Conservation (phyloP, 2,113 vertebrate species). For the Enhydra lutris region DNA sequence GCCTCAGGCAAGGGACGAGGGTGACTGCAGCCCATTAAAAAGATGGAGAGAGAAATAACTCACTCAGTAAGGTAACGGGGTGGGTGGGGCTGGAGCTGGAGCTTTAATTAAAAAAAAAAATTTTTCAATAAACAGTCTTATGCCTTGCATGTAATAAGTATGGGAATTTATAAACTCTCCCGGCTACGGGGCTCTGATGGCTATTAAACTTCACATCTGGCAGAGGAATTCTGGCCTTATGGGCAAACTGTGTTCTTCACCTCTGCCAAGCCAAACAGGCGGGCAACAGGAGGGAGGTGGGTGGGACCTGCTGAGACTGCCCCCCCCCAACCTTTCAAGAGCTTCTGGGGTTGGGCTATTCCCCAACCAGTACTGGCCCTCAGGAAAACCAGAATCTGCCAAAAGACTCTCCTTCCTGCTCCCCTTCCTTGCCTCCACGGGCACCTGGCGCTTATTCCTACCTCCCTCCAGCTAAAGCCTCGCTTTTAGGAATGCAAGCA, state of each 20-base stretch:
- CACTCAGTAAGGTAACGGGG: conserved; percentile 78
- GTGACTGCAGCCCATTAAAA: conserved; percentile 80
- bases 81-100: conserved; percentile 53
- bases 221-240: conserved; percentile 79
- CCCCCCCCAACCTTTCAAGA: neutral
- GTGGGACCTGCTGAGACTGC: neutral
- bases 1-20: conserved; percentile 67
- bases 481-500: neutral
- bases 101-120: conserved; percentile 76
- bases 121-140: conserved; percentile 80
- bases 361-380: neutral
- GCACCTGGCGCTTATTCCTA: neutral
- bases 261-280: conserved; percentile 79
- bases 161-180: conserved; percentile 85
- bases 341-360: neutral
- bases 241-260: conserved; percentile 74
- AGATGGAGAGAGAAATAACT: conserved; percentile 74
- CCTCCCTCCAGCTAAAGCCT: neutral
- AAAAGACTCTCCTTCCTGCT: neutral
- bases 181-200: conserved; percentile 79
- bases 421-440: neutral
- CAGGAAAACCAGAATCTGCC: neutral
- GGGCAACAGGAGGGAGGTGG: conserved; percentile 42
- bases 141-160: conserved; percentile 81
- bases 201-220: conserved; percentile 83